Percentiles rank a stretch among this genome's conserved stretches.
Conservation (phyloP, 1,140 invertebrate species). For the Drosophila aff. region DNA sequence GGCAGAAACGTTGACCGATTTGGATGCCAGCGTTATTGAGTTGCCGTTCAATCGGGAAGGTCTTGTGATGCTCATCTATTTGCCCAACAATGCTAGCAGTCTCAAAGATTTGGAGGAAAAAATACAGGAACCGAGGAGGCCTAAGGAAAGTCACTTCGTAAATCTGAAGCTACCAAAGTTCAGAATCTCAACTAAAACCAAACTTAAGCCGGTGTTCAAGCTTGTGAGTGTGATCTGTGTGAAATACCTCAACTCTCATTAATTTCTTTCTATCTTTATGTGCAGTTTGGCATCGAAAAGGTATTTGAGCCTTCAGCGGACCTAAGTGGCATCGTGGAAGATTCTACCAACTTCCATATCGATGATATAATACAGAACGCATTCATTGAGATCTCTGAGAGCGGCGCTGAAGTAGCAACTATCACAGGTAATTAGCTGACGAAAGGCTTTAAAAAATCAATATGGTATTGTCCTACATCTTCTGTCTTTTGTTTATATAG, state of each 20-base stretch:
- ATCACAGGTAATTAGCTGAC: not conserved
- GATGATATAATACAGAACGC: not conserved
- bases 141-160: not conserved
- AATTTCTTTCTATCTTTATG: not conserved
- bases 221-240: not conserved
- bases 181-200: not conserved
- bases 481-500: not conserved
- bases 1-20: not conserved
- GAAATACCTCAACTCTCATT: not conserved
- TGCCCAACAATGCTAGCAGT: not conserved
- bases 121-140: not conserved
- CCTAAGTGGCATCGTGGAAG: not conserved
- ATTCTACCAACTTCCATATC: not conserved
- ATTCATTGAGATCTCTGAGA: slow-evolving; percentile 4
- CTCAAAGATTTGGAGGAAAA: not conserved
- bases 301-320: not conserved
- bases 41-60: not conserved
- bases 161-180: not conserved
- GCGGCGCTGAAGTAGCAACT: not conserved
- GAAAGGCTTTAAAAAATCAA: no score
- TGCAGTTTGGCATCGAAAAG: not conserved
- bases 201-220: not conserved
- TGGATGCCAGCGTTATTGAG: not conserved
- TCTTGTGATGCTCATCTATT: slow-evolving; percentile 4
- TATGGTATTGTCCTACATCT: no score